A percentile compares a stretch with the other conserved stretches of the same genome.
Evolutionary conservation across 2,113 vertebrate genomes (phyloP).

Genomic region (Cyanistes caeruleus): DNA sequence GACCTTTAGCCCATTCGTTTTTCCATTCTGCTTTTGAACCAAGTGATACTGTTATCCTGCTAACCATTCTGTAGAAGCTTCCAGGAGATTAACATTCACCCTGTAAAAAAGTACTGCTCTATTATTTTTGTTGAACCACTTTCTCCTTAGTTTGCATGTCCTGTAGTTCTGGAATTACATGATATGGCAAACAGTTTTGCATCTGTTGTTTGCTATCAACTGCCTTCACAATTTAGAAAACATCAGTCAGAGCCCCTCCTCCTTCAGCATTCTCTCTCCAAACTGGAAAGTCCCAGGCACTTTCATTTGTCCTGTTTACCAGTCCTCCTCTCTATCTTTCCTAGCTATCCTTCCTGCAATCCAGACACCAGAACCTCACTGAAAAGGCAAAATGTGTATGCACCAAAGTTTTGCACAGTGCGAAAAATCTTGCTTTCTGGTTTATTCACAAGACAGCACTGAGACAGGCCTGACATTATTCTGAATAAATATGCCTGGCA

Average conservation of each 20-base stretch:
- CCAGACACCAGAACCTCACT: background rate
- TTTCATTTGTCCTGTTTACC: background rate
- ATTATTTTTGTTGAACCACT: background rate
- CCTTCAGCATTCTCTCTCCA: background rate
- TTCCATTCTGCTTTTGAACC: background rate
- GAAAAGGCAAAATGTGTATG: background rate
- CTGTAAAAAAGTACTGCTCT: background rate
- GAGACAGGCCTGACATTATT: slow-evolving; percentile 48
- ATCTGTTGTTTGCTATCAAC: background rate
- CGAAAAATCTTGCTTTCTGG: slow-evolving; percentile 21
- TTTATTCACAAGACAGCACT: slow-evolving; percentile 42
- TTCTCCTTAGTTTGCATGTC: background rate
- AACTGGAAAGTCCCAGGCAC: background rate
- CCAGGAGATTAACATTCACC: background rate
- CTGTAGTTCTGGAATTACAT: background rate
- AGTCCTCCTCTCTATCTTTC: background rate
- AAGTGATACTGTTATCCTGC: background rate
- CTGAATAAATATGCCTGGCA: slow-evolving; percentile 56
- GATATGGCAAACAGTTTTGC: background rate
- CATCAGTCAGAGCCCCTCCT: background rate
- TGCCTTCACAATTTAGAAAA: background rate
- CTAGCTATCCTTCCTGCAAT: background rate
- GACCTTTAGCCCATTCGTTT: background rate
- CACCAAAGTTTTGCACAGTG: background rate
- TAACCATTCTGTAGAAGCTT: background rate